Evolutionary conservation across 2,888 invertebrate species (phyloP).

Genomic region (Lithosia quadra): DNA sequence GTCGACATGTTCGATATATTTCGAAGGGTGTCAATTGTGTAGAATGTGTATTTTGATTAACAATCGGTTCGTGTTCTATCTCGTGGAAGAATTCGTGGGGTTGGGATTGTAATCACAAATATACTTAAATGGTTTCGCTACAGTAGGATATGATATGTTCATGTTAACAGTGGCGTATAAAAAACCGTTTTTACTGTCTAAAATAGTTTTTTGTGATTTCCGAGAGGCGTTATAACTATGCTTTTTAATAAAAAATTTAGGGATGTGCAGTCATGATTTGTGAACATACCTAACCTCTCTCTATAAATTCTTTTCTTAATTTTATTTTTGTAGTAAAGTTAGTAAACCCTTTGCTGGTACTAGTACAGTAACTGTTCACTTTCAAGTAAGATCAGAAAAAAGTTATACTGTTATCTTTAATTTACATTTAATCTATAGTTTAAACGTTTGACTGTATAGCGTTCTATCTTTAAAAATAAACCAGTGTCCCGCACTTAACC

Average conservation of each 20-base stretch:
- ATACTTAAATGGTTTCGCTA: conserved; percentile 4
- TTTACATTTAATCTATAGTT: conserved; percentile 4
- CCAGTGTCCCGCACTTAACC: neutral
- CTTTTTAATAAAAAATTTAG: too few relatives aligned
- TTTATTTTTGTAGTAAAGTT: too few relatives aligned
- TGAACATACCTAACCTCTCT: too few relatives aligned
- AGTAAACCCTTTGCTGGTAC: too few relatives aligned
- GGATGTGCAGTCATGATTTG: too few relatives aligned
- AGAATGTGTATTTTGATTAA: conserved; percentile 41
- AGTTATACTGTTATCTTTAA: neutral
- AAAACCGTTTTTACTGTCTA: too few relatives aligned
- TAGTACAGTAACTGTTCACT: too few relatives aligned
- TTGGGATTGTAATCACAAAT: conserved; percentile 37
- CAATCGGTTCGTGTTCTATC: conserved; percentile 32
- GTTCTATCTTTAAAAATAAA: conserved; percentile 1
- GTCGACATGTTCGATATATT: conserved; percentile 68
- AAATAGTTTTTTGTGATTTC: too few relatives aligned
- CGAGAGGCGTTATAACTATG: too few relatives aligned
- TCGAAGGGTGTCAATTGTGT: conserved; percentile 52
- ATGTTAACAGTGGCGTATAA: too few relatives aligned
- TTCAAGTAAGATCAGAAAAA: neutral
- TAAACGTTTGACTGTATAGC: neutral
- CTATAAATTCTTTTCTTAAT: too few relatives aligned
- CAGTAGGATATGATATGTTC: neutral
- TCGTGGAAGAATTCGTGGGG: conserved; percentile 22